Base-by-base conservation (phyloP, 2,888 invertebrate genomes). In the Hemaris fuciformis region DNA sequence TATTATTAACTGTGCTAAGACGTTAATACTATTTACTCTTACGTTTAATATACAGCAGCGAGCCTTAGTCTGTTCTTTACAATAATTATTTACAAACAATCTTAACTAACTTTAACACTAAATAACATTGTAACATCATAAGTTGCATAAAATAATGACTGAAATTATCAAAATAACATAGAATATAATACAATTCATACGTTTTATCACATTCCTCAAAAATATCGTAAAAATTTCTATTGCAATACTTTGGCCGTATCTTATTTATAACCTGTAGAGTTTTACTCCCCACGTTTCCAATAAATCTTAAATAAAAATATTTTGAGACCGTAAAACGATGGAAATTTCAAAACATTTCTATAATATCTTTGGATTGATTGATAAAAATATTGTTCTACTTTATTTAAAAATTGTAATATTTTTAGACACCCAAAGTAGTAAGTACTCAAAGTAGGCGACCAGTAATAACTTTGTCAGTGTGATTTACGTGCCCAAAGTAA, bases 101-200 rank as follows among this genome's bases (percentile, higher is more conserved):
- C 38, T 38, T 38, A 38, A 38, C 38, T 68, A 65, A 68, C 65
- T 67, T 66, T 66, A 76, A 73, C 66, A 85, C 79, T 84, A 83
- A 82, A 85, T 86, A 85, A 83, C 80, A 80, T 73, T 79, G 70
- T 74, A 80, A 81, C 71, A 77, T 77, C 77, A 76, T 76, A 77
- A 66, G 67, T 76, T 70, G 74, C 74, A 77, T 83, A 84, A 75
- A 81, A 79, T 85, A 84, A 85, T 89, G 89, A 89, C 89, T 89
- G 80, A 79, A 80, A 77, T 79, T 76, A 75, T 66, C 71, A 74
- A 78, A 74, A 67, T 72, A 72, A 75, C 71, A 71, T 66, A 67
- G 69, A 66, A 70, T 72, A 68, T 69, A 66, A 78, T 77, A 72
- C 74, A 69, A 69, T 75, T 71, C 71, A 71, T 76, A 79, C 65